phyloP scores from a whole-genome alignment of 2,113 vertebrate species.

The Nerophis lumbriciformis region DNA sequence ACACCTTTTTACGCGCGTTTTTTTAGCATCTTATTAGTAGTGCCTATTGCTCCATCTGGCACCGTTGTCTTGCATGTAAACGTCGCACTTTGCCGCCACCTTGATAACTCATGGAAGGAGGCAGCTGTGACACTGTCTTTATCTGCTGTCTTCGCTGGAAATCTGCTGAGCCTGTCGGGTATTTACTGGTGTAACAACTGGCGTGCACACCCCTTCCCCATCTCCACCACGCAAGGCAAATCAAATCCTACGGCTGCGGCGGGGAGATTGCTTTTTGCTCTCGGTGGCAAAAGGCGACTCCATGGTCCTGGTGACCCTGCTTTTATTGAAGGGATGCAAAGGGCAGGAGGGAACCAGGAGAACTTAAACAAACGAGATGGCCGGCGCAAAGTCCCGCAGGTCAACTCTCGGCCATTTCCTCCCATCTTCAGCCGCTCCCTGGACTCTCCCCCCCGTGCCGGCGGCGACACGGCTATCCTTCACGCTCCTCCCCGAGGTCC shows the following conservation, averaged over 20 bases:
- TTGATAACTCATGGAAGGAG: constrained; percentile 37
- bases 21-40: constrained; percentile 34
- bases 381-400: constrained; percentile 35
- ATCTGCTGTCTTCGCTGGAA: constrained; percentile 51
- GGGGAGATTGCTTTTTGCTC: constrained; percentile 74
- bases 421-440: constrained; percentile 34
- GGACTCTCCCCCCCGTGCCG: constrained; percentile 27
- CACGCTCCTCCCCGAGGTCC: constrained; percentile 49
- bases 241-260: constrained; percentile 71
- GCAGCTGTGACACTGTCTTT: constrained; percentile 45
- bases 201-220: constrained; percentile 37
- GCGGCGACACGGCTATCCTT: constrained; percentile 57
- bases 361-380: constrained; percentile 8
- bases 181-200: constrained; percentile 63
- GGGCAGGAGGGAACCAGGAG: constrained; percentile 10
- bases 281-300: constrained; percentile 45
- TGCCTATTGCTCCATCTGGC: constrained; percentile 42
- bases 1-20: constrained; percentile 6
- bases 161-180: constrained; percentile 64
- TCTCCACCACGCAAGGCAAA: constrained; percentile 64
- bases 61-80: constrained; percentile 39
- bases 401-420: constrained; percentile 55
- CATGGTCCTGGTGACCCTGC: constrained; percentile 29
- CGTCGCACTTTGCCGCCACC: constrained; percentile 40
- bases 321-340: constrained; percentile 45